phyloP scores from a whole-genome alignment of 2,888 invertebrate genomes.

The Antitype chi region DNA sequence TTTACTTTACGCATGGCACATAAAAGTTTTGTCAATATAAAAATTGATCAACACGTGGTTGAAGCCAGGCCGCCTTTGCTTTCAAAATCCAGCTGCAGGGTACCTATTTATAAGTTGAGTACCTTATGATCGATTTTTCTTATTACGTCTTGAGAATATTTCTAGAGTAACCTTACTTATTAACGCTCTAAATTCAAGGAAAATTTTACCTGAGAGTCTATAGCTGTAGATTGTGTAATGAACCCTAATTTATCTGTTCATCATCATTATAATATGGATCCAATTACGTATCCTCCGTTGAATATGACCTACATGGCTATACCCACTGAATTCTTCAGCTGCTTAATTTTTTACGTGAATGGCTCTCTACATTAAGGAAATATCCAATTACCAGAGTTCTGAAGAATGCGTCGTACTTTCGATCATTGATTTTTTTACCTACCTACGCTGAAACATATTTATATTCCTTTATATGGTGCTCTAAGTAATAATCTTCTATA shows the following conservation, averaged over 20 bases:
- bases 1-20: slow-evolving; percentile 59
- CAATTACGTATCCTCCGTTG: slow-evolving; percentile 37
- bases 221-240: slow-evolving; percentile 11
- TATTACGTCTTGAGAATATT: slow-evolving; percentile 21
- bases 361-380: slow-evolving; percentile 42
- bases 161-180: slow-evolving; percentile 18
- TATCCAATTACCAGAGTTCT: slow-evolving; percentile 45
- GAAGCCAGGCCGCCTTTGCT: slow-evolving; percentile 34
- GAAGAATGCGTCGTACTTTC: slow-evolving; percentile 23
- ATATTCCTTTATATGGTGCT: not conserved
- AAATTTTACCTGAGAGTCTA: not conserved
- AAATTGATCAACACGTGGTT: slow-evolving; percentile 53
- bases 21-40: slow-evolving; percentile 64
- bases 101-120: slow-evolving; percentile 52
- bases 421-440: not conserved
- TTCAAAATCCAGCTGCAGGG: slow-evolving; percentile 41
- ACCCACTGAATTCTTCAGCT: slow-evolving; percentile 25
- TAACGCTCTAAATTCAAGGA: not conserved
- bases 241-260: slow-evolving; percentile 46
- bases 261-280: slow-evolving; percentile 43
- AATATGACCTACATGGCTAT: slow-evolving; percentile 36
- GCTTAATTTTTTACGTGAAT: slow-evolving; percentile 44
- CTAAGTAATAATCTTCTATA: no score
- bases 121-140: slow-evolving; percentile 25
- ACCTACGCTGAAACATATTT: not conserved